Evolutionary conservation across 1,140 invertebrate genomes (phyloP).

Genomic region (Caerostris extrusa): DNA sequence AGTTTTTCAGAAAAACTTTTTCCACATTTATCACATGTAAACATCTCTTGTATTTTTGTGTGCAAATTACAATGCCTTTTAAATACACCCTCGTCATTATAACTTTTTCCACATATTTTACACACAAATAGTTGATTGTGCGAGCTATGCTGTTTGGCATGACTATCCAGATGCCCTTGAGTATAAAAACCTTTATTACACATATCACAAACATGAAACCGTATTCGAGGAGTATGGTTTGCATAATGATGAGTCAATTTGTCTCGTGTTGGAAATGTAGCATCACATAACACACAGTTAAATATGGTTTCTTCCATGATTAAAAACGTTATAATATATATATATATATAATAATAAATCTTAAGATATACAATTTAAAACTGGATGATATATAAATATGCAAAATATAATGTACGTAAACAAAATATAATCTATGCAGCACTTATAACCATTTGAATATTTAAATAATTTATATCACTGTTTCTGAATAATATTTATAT

Average conservation of each 20-base stretch:
- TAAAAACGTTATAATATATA: no score
- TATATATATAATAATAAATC: no score
- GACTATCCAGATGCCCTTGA: not conserved
- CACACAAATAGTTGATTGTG: not conserved
- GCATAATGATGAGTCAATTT: not conserved
- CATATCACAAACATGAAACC: not conserved
- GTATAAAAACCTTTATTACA: slow-evolving; percentile 39
- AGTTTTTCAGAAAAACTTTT: not conserved
- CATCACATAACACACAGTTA: not conserved
- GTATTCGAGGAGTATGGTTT: not conserved
- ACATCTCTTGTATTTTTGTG: not conserved
- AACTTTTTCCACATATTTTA: slow-evolving; percentile 12
- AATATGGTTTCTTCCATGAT: not conserved
- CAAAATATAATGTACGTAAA: no score
- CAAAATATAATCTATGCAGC: no score
- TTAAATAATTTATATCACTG: no score
- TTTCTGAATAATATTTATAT: no score
- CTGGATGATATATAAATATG: no score
- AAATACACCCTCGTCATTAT: not conserved
- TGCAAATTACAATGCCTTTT: slow-evolving; percentile 1
- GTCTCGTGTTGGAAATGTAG: not conserved
- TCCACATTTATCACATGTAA: not conserved
- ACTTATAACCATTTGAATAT: no score
- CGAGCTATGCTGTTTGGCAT: not conserved
- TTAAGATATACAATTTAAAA: no score